phyloP scores from a whole-genome alignment of 1,140 invertebrate genomes.

The Hirudo medicinalis region DNA sequence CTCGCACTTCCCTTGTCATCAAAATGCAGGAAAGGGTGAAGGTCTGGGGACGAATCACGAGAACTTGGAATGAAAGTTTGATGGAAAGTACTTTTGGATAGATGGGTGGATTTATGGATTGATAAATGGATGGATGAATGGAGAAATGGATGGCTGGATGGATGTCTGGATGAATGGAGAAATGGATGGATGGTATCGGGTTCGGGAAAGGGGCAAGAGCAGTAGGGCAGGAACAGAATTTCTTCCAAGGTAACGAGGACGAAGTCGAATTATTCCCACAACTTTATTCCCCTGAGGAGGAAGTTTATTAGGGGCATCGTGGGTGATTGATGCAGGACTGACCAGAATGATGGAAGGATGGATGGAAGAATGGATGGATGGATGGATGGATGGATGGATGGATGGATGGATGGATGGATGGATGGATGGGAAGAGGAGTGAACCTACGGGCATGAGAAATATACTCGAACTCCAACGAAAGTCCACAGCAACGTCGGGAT shows the following conservation, averaged over 20 bases:
- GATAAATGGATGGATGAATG: neutral
- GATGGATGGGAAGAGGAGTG: neutral
- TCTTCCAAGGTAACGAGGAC: neutral
- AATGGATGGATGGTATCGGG: neutral
- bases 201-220: neutral
- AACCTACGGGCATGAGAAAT: no score
- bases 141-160: neutral
- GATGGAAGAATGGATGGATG: neutral
- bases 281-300: neutral
- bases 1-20: conserved; percentile 19
- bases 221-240: neutral
- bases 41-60: neutral
- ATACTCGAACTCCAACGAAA: neutral
- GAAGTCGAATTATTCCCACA: neutral
- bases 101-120: neutral
- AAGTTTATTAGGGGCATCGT: neutral
- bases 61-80: neutral
- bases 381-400: conserved; percentile 5
- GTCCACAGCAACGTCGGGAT: neutral
- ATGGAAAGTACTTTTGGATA: neutral
- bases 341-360: neutral
- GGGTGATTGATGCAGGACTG: neutral
- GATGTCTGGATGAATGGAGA: neutral
- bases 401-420: conserved; percentile 6
- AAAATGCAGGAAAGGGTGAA: neutral